phyloP scores from a whole-genome alignment of 1,140 invertebrate species.

The Drosophila kikkawai region DNA sequence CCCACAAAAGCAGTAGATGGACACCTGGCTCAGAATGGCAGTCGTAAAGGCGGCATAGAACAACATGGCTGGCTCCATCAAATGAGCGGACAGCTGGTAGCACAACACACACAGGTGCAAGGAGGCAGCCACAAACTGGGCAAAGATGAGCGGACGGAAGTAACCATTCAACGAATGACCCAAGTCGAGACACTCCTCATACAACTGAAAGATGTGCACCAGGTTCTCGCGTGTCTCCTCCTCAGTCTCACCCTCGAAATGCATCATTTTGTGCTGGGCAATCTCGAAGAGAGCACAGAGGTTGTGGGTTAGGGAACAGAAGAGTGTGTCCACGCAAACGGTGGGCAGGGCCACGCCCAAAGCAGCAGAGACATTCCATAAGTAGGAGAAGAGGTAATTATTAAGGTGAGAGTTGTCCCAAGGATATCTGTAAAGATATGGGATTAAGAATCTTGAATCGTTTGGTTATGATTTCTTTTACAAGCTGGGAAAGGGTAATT shows the following conservation, averaged over 20 bases:
- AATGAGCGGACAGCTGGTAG: conserved; percentile 51
- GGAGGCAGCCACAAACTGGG: conserved; percentile 41
- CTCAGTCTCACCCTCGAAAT: conserved; percentile 11
- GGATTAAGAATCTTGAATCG: neutral
- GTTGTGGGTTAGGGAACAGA: conserved; percentile 48
- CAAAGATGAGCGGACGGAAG: conserved; percentile 50
- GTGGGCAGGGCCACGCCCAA: conserved; percentile 45
- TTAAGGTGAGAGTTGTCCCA: conserved; percentile 32
- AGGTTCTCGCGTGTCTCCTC: conserved; percentile 22
- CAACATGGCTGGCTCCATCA: conserved; percentile 30
- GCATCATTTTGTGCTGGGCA: conserved; percentile 27
- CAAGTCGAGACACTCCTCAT: conserved; percentile 19
- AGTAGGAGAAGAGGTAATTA: conserved; percentile 54
- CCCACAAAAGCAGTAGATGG: conserved; percentile 59
- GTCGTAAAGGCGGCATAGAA: conserved; percentile 51
- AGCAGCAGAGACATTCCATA: conserved; percentile 54
- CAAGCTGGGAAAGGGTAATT: conserved; percentile 58
- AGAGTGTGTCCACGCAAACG: conserved; percentile 55
- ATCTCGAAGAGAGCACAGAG: conserved; percentile 51
- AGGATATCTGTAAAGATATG: conserved; percentile 38
- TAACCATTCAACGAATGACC: conserved; percentile 22
- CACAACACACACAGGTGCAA: conserved; percentile 55
- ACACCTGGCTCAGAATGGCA: conserved; percentile 45
- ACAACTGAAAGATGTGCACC: conserved; percentile 19
- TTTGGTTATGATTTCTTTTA: neutral